Evolutionary conservation across 2,797 vertebrate species (phyloP).

Genomic region (Karalla daura): DNA sequence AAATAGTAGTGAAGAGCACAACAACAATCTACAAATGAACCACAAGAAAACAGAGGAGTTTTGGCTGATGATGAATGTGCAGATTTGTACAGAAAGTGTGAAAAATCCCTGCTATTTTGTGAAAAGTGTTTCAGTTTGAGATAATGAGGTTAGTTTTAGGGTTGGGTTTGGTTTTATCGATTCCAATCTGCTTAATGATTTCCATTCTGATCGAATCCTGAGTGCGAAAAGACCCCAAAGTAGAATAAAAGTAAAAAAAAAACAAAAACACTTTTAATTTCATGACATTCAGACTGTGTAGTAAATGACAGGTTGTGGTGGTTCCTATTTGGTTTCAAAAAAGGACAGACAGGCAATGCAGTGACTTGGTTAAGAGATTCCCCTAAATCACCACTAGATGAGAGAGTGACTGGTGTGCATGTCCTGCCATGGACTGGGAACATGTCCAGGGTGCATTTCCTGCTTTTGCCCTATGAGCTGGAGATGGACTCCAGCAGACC

Average conservation of each 20-base stretch:
- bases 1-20: slow-evolving; percentile 47
- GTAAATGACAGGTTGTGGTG: slow-evolving; percentile 4
- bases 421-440: no score
- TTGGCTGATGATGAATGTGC: slow-evolving; percentile 61
- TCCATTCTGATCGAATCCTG: slow-evolving; percentile 44
- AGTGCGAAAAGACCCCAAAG: slow-evolving; percentile 19
- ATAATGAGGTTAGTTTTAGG: slow-evolving; percentile 47
- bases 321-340: slow-evolving; percentile 28
- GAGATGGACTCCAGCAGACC: no score
- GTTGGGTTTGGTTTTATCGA: slow-evolving; percentile 35
- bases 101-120: slow-evolving; percentile 71
- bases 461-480: no score
- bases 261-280: slow-evolving; percentile 27
- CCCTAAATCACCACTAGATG: no score
- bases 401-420: no score
- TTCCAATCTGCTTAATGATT: slow-evolving; percentile 59
- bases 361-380: no score
- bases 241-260: slow-evolving; percentile 27
- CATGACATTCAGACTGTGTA: slow-evolving; percentile 7
- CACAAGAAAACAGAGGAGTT: slow-evolving; percentile 54
- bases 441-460: no score
- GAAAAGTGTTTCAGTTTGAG: slow-evolving; percentile 54
- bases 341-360: no score
- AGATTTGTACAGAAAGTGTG: slow-evolving; percentile 54
- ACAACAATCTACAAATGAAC: slow-evolving; percentile 62